A percentile compares a stretch with the other conserved stretches of the same genome.
phyloP scores from a whole-genome alignment of 2,888 invertebrate species.

The Drymonia ruficornis region DNA sequence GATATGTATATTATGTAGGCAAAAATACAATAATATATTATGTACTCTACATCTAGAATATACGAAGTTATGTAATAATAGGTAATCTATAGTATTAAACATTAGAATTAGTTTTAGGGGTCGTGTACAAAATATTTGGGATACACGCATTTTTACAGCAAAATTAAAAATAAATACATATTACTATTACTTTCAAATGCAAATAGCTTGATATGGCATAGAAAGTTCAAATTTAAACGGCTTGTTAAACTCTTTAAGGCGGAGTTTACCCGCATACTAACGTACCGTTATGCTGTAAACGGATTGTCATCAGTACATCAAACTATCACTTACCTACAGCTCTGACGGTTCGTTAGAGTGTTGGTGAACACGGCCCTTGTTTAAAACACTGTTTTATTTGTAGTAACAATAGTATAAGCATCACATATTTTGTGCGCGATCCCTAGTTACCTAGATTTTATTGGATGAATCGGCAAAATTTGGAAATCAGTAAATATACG shows the following conservation, averaged over 20 bases:
- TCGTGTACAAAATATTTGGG: slow-evolving; percentile 24
- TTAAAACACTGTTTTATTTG: too few species aligned
- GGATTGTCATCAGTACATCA: too few species aligned
- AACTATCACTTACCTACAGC: too few species aligned
- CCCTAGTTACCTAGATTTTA: slow-evolving; percentile 28
- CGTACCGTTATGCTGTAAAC: too few species aligned
- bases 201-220: too few species aligned
- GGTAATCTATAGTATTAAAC: slow-evolving; percentile 41
- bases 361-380: too few species aligned
- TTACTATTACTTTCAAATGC: too few species aligned
- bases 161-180: background rate
- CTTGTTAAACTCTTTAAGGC: too few species aligned
- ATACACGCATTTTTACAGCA: background rate
- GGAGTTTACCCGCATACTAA: too few species aligned
- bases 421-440: slow-evolving; percentile 28
- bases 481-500: slow-evolving; percentile 27
- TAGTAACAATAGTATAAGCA: background rate
- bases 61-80: slow-evolving; percentile 41
- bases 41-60: slow-evolving; percentile 37
- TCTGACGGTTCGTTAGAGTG: too few species aligned
- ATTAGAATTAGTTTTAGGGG: slow-evolving; percentile 32
- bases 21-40: slow-evolving; percentile 34
- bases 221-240: too few species aligned
- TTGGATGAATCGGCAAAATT: slow-evolving; percentile 31
- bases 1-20: slow-evolving; percentile 39